These are phyloP conservation scores for Lophochroa leadbeateri DNA, from an alignment of 2,113 vertebrate genomes.

Conservation along the genomic window DNA sequence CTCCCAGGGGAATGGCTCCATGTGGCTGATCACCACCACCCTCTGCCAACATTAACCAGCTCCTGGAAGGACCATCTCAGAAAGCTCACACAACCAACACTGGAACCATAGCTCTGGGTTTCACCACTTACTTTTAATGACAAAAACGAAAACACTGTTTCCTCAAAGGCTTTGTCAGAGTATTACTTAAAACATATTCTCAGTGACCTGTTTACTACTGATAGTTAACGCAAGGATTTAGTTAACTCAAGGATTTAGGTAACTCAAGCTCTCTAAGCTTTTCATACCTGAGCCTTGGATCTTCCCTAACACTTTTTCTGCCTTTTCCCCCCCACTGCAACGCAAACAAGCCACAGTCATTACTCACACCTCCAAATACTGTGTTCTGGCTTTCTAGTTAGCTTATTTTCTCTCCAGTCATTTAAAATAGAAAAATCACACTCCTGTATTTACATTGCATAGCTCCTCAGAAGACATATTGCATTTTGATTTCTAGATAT, in stretches of 20 bases:
- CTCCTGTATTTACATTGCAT: not conserved
- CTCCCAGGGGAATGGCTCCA: not conserved
- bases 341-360: not conserved
- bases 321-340: not conserved
- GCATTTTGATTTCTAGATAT: conserved; percentile 2
- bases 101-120: not conserved
- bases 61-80: not conserved
- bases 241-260: not conserved
- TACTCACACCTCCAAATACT: not conserved
- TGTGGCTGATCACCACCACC: not conserved
- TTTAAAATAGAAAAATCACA: not conserved
- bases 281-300: not conserved
- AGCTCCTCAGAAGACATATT: not conserved
- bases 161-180: not conserved
- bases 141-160: not conserved
- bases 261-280: not conserved
- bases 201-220: not conserved
- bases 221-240: not conserved
- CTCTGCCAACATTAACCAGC: not conserved
- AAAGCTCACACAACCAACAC: not conserved
- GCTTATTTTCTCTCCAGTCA: not conserved
- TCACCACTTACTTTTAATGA: not conserved
- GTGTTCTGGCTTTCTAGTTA: conserved; percentile 6
- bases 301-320: not conserved
- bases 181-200: not conserved